Evolutionary conservation across 2,797 vertebrate genomes (phyloP).

Genomic region (Mormyrops boulengeri): DNA sequence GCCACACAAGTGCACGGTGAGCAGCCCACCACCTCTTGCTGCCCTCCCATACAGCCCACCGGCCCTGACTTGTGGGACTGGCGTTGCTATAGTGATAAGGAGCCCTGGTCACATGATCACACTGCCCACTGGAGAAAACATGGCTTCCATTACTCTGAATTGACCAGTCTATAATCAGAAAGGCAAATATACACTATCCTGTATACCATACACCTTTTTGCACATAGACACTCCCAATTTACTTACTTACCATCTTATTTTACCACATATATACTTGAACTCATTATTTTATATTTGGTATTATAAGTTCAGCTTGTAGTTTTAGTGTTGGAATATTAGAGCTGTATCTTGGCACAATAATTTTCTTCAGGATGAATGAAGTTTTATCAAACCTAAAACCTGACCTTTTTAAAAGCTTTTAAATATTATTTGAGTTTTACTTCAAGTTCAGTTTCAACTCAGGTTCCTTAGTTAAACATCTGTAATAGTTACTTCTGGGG

Average conservation of each 20-base stretch:
- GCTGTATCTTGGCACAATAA: not conserved
- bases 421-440: not conserved
- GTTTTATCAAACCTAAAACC: not conserved
- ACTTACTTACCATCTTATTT: not conserved
- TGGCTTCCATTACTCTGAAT: not conserved
- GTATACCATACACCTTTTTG: not conserved
- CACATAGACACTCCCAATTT: not conserved
- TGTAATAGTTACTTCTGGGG: not conserved
- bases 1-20: conserved; percentile 97
- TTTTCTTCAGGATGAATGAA: not conserved
- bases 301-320: not conserved
- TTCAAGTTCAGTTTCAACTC: not conserved
- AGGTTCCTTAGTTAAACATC: not conserved
- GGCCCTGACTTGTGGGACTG: not conserved
- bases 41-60: not conserved
- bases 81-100: not conserved
- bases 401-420: not conserved
- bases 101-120: not conserved
- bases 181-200: not conserved
- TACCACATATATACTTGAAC: not conserved
- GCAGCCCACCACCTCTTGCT: conserved; percentile 18
- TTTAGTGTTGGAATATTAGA: not conserved
- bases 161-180: not conserved
- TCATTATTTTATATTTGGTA: not conserved
- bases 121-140: not conserved